These are phyloP conservation scores for Arctocebus calabarensis DNA, from an alignment of 2,797 vertebrate genomes.

Conservation along the genomic window DNA sequence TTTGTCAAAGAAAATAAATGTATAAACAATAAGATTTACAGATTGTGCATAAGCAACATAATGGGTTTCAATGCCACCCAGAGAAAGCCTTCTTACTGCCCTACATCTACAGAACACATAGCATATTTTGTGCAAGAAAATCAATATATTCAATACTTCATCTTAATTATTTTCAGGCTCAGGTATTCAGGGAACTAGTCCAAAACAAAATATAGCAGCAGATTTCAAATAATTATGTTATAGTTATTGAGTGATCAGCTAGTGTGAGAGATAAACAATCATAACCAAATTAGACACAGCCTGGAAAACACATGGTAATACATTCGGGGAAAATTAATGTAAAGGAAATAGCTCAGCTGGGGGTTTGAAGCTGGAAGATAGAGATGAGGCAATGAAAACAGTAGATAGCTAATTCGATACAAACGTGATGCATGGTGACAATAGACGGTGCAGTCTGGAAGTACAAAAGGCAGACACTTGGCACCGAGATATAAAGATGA, in stretches of 20 bases:
- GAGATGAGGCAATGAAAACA: constrained; percentile 2
- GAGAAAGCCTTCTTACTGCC: constrained; percentile 28
- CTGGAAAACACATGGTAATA: constrained; percentile 51
- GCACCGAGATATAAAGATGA: constrained; percentile 11
- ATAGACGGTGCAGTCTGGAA: not conserved
- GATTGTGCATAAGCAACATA: constrained; percentile 27
- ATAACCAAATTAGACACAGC: constrained; percentile 72
- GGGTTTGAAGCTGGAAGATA: constrained; percentile 13
- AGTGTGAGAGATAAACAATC: constrained; percentile 36
- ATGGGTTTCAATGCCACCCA: not conserved
- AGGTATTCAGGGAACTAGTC: constrained; percentile 68
- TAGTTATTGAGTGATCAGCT: constrained; percentile 53
- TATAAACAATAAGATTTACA: constrained; percentile 20
- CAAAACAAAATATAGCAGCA: constrained; percentile 69
- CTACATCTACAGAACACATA: constrained; percentile 41
- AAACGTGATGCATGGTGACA: constrained; percentile 21
- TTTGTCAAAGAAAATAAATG: constrained; percentile 61
- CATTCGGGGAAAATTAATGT: constrained; percentile 16
- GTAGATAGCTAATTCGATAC: not conserved
- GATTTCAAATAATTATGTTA: constrained; percentile 71
- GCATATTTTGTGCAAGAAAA: constrained; percentile 68
- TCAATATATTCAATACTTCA: constrained; percentile 64
- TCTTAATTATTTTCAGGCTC: constrained; percentile 73
- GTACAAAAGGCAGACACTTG: not conserved
- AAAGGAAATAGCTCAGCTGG: constrained; percentile 41